phyloP scores from a whole-genome alignment of 2,888 invertebrate genomes.

The Drosophila picticornis region DNA sequence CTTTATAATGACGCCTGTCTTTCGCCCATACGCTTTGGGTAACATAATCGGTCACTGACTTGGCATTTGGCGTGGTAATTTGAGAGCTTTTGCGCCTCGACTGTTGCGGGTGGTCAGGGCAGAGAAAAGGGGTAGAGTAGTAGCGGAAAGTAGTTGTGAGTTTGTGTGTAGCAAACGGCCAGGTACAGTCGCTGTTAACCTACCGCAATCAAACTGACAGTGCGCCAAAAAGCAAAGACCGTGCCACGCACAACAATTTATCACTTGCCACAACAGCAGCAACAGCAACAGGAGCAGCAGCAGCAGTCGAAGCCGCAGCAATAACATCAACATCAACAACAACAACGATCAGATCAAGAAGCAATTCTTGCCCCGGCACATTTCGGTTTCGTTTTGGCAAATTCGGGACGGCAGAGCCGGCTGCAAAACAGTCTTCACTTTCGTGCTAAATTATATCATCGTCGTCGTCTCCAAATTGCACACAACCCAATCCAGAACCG shows the following conservation, averaged over 20 bases:
- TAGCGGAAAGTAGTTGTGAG: neutral
- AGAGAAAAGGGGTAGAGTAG: constrained; percentile 4
- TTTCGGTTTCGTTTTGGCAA: constrained; percentile 77
- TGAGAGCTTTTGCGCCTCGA: constrained; percentile 72
- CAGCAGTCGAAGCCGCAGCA: constrained; percentile 5
- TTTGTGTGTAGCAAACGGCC: neutral
- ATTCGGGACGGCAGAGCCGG: constrained; percentile 66
- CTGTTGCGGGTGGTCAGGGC: constrained; percentile 79
- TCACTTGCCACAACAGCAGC: constrained; percentile 50
- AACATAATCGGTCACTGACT: constrained; percentile 82
- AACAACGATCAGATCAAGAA: constrained; percentile 20
- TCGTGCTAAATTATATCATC: constrained; percentile 79
- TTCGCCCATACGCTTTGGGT: constrained; percentile 73
- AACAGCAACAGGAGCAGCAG: constrained; percentile 15
- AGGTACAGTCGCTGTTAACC: constrained; percentile 60
- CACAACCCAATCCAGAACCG: constrained; percentile 15
- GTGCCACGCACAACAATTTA: constrained; percentile 66
- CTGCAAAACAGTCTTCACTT: constrained; percentile 77
- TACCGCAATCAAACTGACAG: constrained; percentile 70
- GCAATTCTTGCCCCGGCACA: constrained; percentile 39
- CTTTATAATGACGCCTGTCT: constrained; percentile 76
- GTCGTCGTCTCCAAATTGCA: constrained; percentile 61
- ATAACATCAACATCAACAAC: constrained; percentile 11
- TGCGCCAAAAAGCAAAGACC: constrained; percentile 54
- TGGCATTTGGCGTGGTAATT: constrained; percentile 80